Base-by-base conservation (phyloP, 2,113 vertebrate species). In the Nycticorax nycticorax region DNA sequence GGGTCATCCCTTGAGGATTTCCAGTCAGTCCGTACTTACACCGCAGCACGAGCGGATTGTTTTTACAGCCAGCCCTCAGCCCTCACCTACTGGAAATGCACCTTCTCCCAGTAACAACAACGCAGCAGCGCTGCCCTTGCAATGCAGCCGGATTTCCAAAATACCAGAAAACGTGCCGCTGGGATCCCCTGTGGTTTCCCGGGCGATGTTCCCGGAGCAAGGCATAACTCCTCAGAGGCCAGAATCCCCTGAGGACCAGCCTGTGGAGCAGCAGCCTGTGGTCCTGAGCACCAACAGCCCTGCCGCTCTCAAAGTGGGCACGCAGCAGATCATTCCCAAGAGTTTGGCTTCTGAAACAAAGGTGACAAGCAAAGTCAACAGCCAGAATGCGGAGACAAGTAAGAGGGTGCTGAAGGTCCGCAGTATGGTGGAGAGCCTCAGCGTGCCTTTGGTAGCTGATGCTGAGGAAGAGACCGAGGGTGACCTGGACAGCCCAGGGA, bases 251-350 rank as follows among this genome's bases (percentile, higher is more conserved):
- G 97, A 33, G 97, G 98, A 60, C 7, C 95, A 79, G 66, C 72
- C 80, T 3, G 92, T 99, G 23, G 93, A 98, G 23, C 67, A 64
- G 17, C 95, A 83, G 66, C 74, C 80, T 3, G 93, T 99, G 23
- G 92, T 99, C 52, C 96, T 99, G 91, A 99, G 99, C 95, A 99
- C 99, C 11, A 39, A 99, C 95, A 99, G 99, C 88, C 96, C 98
- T 0, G 99, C 98, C 2, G 99, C 99, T 2, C 98, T 98, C 60
- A 99, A 99, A 87, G 98, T 98, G 96, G 99, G 99, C 63, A 99
- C 98, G 67, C 99, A 99, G 92, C 99, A 99, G 97, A 98, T 99
- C 71, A 99, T 99, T 39, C 99, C 99, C 37, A 98, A 97, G 92
- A 95, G 97, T 19, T 85, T 99, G 86, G 99, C 98, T 8, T 99